phyloP scores from a whole-genome alignment of 1,140 invertebrate species.

The Periplaneta americana region DNA sequence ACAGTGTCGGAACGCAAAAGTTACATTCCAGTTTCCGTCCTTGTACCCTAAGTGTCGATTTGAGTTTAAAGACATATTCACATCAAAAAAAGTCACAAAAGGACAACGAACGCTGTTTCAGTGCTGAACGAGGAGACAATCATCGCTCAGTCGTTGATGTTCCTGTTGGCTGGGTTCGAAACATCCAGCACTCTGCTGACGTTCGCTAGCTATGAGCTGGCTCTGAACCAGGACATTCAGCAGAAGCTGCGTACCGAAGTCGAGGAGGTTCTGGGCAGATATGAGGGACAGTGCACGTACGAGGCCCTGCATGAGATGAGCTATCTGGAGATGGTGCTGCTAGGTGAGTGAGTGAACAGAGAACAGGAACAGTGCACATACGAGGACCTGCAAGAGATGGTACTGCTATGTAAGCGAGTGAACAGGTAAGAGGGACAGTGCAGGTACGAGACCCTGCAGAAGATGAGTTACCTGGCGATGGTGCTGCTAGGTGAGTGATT shows the following conservation, averaged over 20 bases:
- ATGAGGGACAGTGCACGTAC: background rate
- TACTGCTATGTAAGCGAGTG: too few species aligned
- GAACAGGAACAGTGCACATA: too few species aligned
- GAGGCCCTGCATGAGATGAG: slow-evolving; percentile 26
- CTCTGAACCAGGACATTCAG: slow-evolving; percentile 46
- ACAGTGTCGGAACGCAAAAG: too few species aligned
- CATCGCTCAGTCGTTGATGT: slow-evolving; percentile 19
- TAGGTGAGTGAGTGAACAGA: too few species aligned
- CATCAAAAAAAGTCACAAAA: too few species aligned
- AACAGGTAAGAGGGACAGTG: background rate
- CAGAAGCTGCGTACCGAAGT: slow-evolving; percentile 35
- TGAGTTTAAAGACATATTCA: too few species aligned
- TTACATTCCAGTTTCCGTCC: too few species aligned
- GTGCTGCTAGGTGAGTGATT: slow-evolving; percentile 27
- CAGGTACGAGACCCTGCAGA: slow-evolving; percentile 8
- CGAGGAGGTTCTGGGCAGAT: background rate
- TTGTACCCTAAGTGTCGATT: too few species aligned
- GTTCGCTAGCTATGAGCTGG: slow-evolving; percentile 40
- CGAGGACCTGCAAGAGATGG: too few species aligned
- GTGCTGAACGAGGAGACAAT: slow-evolving; percentile 12
- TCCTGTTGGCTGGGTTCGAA: slow-evolving; percentile 29
- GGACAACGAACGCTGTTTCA: too few species aligned
- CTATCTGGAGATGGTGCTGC: slow-evolving; percentile 35
- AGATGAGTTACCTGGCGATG: slow-evolving; percentile 36
- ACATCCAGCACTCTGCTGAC: slow-evolving; percentile 40